Conservation (phyloP, 2,113 vertebrate genomes). For the Ammospiza nelsoni region DNA sequence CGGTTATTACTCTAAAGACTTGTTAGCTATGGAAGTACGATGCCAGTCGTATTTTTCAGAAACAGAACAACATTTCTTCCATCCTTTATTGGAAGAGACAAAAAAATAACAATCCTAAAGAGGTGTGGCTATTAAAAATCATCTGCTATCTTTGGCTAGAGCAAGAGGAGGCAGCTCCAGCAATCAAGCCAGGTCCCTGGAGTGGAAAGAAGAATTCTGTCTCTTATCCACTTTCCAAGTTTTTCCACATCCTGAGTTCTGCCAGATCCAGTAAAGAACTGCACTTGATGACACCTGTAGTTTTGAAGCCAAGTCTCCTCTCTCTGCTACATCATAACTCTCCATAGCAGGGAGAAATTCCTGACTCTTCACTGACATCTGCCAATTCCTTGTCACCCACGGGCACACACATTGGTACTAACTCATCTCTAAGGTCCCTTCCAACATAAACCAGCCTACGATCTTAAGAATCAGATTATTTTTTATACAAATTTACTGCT, state of each 20-base stretch:
- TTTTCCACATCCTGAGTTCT: neutral
- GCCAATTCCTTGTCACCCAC: neutral
- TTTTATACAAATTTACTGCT: neutral
- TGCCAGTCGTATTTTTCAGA: neutral
- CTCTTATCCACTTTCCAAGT: neutral
- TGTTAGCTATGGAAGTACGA: constrained; percentile 25
- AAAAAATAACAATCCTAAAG: constrained; percentile 1
- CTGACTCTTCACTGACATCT: neutral
- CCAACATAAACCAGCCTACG: neutral
- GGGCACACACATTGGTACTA: neutral
- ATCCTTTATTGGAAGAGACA: neutral
- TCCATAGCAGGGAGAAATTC: neutral
- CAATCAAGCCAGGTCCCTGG: neutral
- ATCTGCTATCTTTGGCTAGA: constrained; percentile 29
- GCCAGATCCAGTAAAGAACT: neutral
- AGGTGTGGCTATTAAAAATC: constrained; percentile 13
- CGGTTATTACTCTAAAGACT: neutral
- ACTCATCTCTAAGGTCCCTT: neutral
- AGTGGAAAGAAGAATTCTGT: neutral
- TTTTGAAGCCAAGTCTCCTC: neutral
- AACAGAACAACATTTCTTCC: neutral
- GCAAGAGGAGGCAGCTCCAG: neutral
- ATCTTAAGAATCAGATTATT: neutral
- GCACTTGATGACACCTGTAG: neutral
- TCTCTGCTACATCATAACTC: neutral